phyloP scores from a whole-genome alignment of 2,113 vertebrate species.

The Proterorhinus semilunaris region DNA sequence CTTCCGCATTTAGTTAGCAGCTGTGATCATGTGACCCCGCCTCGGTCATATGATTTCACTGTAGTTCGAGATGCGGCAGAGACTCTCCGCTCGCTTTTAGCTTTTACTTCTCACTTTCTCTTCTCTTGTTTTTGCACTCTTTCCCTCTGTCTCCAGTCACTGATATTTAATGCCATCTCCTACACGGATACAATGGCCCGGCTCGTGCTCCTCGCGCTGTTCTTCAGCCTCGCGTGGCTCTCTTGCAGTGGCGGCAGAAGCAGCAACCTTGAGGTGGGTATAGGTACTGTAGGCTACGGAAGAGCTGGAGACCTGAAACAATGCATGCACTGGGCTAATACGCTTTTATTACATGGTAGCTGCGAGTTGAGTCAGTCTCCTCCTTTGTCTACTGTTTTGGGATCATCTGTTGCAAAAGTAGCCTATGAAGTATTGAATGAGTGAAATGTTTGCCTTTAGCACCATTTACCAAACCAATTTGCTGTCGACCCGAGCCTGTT shows the following conservation, averaged over 20 bases:
- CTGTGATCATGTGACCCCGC: slow-evolving; percentile 31
- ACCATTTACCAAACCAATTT: no score
- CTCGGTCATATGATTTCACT: slow-evolving; percentile 29
- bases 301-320: neutral
- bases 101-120: neutral
- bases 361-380: no score
- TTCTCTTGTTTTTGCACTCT: neutral
- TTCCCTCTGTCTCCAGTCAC: neutral
- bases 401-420: no score
- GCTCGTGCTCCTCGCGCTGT: neutral
- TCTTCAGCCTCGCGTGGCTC: slow-evolving; percentile 15
- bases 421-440: no score
- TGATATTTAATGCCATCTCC: neutral
- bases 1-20: slow-evolving; percentile 21
- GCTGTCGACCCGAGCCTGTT: no score
- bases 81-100: neutral
- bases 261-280: slow-evolving; percentile 25
- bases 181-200: slow-evolving; percentile 20
- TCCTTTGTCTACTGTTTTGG: no score
- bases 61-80: neutral
- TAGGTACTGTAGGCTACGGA: neutral
- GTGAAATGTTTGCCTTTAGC: no score
- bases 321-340: neutral
- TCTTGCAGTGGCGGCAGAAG: no score
- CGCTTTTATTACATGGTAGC: no score